These are phyloP conservation scores for Passer montanus DNA, from an alignment of 2,113 vertebrate genomes.

Conservation along the genomic window DNA sequence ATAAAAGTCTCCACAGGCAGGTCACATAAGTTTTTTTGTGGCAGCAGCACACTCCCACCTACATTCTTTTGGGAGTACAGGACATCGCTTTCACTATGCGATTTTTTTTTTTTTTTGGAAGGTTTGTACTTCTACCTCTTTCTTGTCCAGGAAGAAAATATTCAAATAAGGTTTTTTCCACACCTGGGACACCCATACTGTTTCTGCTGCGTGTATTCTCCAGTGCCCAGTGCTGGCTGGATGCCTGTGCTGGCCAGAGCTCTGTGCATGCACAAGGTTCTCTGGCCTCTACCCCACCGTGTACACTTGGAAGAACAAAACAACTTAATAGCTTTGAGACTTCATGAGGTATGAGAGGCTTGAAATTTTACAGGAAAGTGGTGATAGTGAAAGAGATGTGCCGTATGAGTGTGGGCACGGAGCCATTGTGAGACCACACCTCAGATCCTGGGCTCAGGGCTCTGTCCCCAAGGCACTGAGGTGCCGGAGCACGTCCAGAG, in stretches of 20 bases:
- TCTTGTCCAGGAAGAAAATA: not conserved
- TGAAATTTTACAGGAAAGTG: not conserved
- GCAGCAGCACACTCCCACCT: not conserved
- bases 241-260: not conserved
- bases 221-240: not conserved
- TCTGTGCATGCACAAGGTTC: not conserved
- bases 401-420: fast-evolving
- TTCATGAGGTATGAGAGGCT: not conserved
- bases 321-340: not conserved
- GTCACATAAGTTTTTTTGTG: fast-evolving
- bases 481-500: not conserved
- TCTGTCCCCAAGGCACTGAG: not conserved
- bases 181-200: not conserved
- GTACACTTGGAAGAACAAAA: not conserved
- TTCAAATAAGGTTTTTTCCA: not conserved
- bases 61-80: not conserved
- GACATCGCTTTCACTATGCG: not conserved
- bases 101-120: not conserved
- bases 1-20: not conserved
- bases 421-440: not conserved
- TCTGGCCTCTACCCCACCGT: not conserved
- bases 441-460: not conserved
- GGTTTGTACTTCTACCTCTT: not conserved
- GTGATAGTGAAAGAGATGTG: not conserved
- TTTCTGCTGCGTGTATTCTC: not conserved